phyloP scores from a whole-genome alignment of 2,888 invertebrate species.

The Caenorhabditis panamensis region DNA sequence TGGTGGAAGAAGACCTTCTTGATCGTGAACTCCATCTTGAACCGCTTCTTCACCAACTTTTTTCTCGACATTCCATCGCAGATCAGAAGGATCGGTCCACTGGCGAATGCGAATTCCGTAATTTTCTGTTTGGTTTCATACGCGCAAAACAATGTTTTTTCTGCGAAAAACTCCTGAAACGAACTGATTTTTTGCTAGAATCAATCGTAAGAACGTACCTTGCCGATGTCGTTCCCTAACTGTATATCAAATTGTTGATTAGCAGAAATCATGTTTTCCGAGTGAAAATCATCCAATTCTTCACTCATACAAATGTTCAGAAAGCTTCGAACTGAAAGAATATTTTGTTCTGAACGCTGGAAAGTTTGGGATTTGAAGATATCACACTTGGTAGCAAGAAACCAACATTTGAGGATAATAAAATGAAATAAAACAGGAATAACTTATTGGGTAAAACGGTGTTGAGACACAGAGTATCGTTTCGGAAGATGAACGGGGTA shows the following conservation, averaged over 20 bases:
- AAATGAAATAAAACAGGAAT: too few relatives aligned
- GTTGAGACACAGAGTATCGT: too few relatives aligned
- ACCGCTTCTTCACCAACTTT: constrained; percentile 5
- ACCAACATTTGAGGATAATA: not conserved
- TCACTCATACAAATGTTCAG: constrained; percentile 56
- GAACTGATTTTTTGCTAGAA: not conserved
- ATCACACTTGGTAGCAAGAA: not conserved
- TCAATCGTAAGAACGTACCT: not conserved
- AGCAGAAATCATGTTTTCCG: constrained; percentile 45
- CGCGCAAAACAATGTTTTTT: constrained; percentile 26
- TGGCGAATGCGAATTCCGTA: constrained; percentile 23
- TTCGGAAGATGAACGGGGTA: not conserved
- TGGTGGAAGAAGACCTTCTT: constrained; percentile 42
- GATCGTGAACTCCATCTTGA: constrained; percentile 36
- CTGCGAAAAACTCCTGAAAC: constrained; percentile 2
- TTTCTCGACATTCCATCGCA: constrained; percentile 9
- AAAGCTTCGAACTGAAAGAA: constrained; percentile 13
- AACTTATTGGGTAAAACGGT: too few relatives aligned
- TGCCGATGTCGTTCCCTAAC: not conserved
- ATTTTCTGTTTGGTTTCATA: constrained; percentile 7
- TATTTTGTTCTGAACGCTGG: not conserved
- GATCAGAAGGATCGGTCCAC: constrained; percentile 21
- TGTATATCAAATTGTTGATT: constrained; percentile 28
- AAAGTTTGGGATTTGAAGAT: not conserved
- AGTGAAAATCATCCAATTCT: constrained; percentile 30